phyloP scores from a whole-genome alignment of 2,113 vertebrate species.

The Nyctibius bracteatus region DNA sequence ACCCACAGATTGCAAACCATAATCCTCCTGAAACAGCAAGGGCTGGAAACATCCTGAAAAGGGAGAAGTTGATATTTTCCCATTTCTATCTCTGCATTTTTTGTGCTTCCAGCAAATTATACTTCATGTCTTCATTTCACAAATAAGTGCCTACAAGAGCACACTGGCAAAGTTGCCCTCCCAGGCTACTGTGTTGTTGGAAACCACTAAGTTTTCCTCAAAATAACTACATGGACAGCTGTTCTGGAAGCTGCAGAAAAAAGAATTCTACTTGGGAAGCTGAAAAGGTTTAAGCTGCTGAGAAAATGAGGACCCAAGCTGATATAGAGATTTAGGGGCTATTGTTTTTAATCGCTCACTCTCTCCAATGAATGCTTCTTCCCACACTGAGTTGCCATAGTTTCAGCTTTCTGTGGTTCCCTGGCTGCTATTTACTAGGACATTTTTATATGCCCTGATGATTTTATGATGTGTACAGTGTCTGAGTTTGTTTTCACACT shows the following conservation, averaged over 20 bases:
- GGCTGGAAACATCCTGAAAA: neutral
- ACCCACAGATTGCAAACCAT: neutral
- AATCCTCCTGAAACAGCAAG: neutral
- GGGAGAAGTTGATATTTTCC: neutral
- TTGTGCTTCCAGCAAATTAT: neutral
- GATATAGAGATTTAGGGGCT: neutral
- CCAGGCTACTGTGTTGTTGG: neutral
- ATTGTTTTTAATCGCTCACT: slow-evolving; percentile 38
- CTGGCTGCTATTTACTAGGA: slow-evolving; percentile 26
- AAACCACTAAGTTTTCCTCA: neutral
- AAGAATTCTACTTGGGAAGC: neutral
- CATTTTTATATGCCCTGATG: slow-evolving; percentile 13
- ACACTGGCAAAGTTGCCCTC: neutral
- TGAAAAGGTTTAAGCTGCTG: slow-evolving; percentile 14
- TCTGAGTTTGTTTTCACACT: neutral
- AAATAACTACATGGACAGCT: neutral
- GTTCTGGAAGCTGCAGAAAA: neutral
- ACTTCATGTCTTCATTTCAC: neutral
- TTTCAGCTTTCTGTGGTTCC: slow-evolving; percentile 45
- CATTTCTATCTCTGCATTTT: neutral
- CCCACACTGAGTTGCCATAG: slow-evolving; percentile 50
- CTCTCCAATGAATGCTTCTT: neutral
- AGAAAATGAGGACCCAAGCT: slow-evolving; percentile 42
- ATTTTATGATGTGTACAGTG: slow-evolving; percentile 4
- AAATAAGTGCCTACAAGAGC: neutral